phyloP scores from a whole-genome alignment of 2,888 invertebrate genomes.

The Drosophila prostipennis region DNA sequence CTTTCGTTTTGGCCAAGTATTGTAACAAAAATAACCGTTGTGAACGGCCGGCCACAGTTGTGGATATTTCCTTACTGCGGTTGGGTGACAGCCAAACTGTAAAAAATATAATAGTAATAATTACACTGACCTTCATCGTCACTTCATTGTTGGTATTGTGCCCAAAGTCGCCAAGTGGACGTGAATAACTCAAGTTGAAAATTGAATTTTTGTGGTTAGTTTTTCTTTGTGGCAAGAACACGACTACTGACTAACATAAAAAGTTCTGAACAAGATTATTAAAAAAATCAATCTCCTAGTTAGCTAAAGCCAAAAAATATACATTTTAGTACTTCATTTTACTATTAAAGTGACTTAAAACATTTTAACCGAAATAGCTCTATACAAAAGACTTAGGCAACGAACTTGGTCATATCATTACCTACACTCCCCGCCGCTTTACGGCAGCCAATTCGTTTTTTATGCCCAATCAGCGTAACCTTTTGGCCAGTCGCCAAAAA shows the following conservation, averaged over 20 bases:
- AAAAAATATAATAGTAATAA: slow-evolving; percentile 35
- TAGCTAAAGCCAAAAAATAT: not conserved
- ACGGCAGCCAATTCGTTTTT: slow-evolving; percentile 60
- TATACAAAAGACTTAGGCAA: slow-evolving; percentile 70
- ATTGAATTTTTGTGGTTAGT: slow-evolving; percentile 55
- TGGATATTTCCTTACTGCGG: slow-evolving; percentile 36
- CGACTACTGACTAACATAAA: not conserved
- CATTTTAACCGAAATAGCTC: not conserved
- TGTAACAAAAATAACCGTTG: slow-evolving; percentile 29
- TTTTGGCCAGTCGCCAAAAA: slow-evolving; percentile 26
- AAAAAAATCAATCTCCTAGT: not conserved
- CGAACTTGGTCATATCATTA: slow-evolving; percentile 52
- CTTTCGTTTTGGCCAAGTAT: slow-evolving; percentile 56
- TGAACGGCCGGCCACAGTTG: slow-evolving; percentile 7
- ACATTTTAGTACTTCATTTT: not conserved
- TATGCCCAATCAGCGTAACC: slow-evolving; percentile 29
- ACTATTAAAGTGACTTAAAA: not conserved
- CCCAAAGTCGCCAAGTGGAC: slow-evolving; percentile 45
- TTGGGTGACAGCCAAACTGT: slow-evolving; percentile 33
- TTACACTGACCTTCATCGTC: slow-evolving; percentile 51
- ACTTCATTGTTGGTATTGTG: slow-evolving; percentile 23
- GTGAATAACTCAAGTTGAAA: slow-evolving; percentile 57
- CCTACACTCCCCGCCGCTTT: slow-evolving; percentile 29
- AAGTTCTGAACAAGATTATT: not conserved
- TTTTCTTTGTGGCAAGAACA: not conserved